phyloP scores from a whole-genome alignment of 2,888 invertebrate genomes.

The Parnassius mnemosyne region DNA sequence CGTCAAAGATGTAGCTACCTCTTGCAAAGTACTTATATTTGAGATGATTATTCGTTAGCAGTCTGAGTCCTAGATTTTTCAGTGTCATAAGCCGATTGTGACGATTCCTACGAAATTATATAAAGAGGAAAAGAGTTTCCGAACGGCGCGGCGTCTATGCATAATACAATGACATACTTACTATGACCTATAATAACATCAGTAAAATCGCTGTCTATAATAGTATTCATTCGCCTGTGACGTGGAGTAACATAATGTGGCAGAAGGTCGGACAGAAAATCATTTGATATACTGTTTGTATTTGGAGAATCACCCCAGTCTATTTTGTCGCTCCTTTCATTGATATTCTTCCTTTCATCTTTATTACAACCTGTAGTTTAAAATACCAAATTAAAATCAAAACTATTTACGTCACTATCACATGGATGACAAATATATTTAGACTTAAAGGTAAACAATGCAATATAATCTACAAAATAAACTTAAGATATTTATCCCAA shows the following conservation, averaged over 20 bases:
- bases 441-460: no score
- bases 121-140: no score
- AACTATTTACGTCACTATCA: no score
- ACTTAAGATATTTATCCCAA: no score
- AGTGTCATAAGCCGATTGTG: no score
- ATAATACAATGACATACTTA: constrained; percentile 24
- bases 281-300: constrained; percentile 45
- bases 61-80: no score
- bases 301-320: constrained; percentile 59
- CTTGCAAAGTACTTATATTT: no score
- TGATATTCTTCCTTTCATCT: constrained; percentile 52
- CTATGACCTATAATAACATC: constrained; percentile 62
- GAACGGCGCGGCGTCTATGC: not conserved
- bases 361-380: constrained; percentile 40
- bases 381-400: not conserved
- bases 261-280: constrained; percentile 66
- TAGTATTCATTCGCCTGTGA: constrained; percentile 49
- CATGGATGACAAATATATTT: no score
- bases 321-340: constrained; percentile 40
- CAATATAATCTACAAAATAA: no score
- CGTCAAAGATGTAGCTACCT: no score
- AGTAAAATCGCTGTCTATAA: constrained; percentile 62
- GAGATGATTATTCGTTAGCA: no score
- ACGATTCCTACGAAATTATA: no score
- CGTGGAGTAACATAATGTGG: constrained; percentile 74